Evolutionary conservation across 92 coral and sea anemone genomes (phyloP), one percentile per base, ranked within the genome.

Genomic region (Phenganax marumi): DNA sequence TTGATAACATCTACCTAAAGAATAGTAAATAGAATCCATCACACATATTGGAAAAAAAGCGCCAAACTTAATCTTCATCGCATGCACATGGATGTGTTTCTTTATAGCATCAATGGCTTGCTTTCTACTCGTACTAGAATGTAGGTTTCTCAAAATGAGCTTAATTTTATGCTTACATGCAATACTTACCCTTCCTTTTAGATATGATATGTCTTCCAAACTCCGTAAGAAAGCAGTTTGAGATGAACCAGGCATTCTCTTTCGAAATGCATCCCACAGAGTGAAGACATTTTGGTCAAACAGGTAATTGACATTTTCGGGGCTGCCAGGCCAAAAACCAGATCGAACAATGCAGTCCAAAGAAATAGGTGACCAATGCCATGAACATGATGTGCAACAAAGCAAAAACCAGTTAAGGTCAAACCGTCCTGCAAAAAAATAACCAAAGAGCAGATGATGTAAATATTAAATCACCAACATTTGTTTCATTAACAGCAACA

Each of bases 231-330:
- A 70, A 25, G 75, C 75, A 13, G 75, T 18, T 46, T 70, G 39
- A 25, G 75, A 70, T 70, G 75, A 70, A n/a, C 75, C 75, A 70
- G 75, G 75, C 75, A 70, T 70, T 51, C 75, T 24, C 54, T 18
- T 70, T 49, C 52, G 18, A 49, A 70, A 26, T 24, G n/a, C 46
- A 6, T 70, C 75, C 75, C 75, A 70, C 18, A 70, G 63, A 56
- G n/a, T 56, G 21, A 56, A 56, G n/a, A 56, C 63, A 14, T 56
- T 19, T 56, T 56, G 63, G 63, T 56, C 63, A 56, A 56, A 56
- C 63, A 56, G 3, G 63, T 56, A 56, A 8, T 56, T 56, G 7
- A 56, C 63, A 56, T 56, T 56, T 14, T 8, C 21, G 1, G 63
- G 21, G 63, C 63, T 56, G 63, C 63, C 63, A 19, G 63, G 63